phyloP scores from a whole-genome alignment of 1,140 invertebrate species.

The Pantala flavescens region DNA sequence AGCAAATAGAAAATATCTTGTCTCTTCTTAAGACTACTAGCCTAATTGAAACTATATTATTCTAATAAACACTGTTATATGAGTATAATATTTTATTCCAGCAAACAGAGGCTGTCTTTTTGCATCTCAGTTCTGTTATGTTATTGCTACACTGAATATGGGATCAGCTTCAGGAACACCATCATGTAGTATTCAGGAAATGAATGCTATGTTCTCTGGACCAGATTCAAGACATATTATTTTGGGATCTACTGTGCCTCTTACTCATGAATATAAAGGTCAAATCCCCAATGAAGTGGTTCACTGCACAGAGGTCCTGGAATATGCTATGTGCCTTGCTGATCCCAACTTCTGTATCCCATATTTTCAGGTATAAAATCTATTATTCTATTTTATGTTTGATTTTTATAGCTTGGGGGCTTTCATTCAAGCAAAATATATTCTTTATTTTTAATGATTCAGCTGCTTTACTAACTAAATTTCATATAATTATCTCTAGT shows the following conservation, averaged over 20 bases:
- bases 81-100: constrained; percentile 20
- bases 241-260: constrained; percentile 52
- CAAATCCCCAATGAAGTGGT: constrained; percentile 76
- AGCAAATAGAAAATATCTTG: constrained; percentile 19
- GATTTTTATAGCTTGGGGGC: too few relatives aligned
- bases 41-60: not conserved
- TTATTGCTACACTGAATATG: constrained; percentile 74
- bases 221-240: constrained; percentile 55
- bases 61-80: too few relatives aligned
- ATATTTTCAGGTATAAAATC: constrained; percentile 55
- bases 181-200: constrained; percentile 33
- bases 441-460: too few relatives aligned
- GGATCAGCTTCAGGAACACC: constrained; percentile 37
- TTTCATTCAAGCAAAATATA: too few relatives aligned
- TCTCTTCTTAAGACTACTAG: not conserved
- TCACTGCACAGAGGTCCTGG: constrained; percentile 89
- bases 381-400: too few relatives aligned
- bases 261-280: constrained; percentile 39
- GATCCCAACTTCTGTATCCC: constrained; percentile 60
- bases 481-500: too few relatives aligned
- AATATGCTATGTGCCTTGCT: constrained; percentile 76
- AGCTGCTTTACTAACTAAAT: too few relatives aligned
- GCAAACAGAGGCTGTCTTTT: constrained; percentile 59
- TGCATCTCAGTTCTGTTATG: constrained; percentile 88
- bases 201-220: not conserved